Conservation (phyloP, 2,797 vertebrate genomes). For the Rhabdophis nuchalis region DNA sequence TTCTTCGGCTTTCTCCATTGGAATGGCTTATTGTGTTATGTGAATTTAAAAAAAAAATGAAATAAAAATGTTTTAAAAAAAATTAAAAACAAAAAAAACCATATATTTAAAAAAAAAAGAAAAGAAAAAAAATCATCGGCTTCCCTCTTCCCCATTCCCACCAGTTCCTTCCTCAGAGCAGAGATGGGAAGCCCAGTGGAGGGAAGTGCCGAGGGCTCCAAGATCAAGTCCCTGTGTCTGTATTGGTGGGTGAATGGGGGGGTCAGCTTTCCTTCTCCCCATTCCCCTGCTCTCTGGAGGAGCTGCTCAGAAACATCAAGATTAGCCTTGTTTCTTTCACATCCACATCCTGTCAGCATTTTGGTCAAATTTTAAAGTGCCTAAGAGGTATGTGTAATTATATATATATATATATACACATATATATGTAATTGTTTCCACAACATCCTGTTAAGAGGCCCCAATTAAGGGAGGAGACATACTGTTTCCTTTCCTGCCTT, state of each 20-base stretch:
- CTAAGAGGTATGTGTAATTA: conserved; percentile 3
- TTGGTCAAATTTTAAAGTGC: conserved; percentile 30
- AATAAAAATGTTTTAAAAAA: conserved; percentile 58
- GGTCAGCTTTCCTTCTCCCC: not conserved
- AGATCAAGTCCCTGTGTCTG: not conserved
- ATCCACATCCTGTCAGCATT: not conserved
- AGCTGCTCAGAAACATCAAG: conserved; percentile 25
- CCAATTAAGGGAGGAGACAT: too few species aligned
- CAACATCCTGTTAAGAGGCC: too few species aligned
- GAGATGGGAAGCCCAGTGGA: conserved; percentile 31
- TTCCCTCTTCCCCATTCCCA: conserved; percentile 27
- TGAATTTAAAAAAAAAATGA: conserved; percentile 73
- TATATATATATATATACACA: not conserved
- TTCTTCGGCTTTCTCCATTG: conserved; percentile 88
- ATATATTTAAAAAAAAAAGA: conserved; percentile 35
- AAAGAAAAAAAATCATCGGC: conserved; percentile 6
- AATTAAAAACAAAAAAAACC: conserved; percentile 1
- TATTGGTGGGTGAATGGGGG: conserved; percentile 27
- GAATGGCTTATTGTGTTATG: conserved; percentile 84
- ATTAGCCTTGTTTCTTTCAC: not conserved
- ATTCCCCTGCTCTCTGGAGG: conserved; percentile 15
- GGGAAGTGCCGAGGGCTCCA: conserved; percentile 27
- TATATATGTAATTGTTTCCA: too few species aligned
- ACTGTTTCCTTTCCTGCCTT: too few species aligned
- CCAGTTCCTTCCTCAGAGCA: conserved; percentile 35